phyloP scores from a whole-genome alignment of 2,113 vertebrate genomes.

The Pterophyllum scalare region DNA sequence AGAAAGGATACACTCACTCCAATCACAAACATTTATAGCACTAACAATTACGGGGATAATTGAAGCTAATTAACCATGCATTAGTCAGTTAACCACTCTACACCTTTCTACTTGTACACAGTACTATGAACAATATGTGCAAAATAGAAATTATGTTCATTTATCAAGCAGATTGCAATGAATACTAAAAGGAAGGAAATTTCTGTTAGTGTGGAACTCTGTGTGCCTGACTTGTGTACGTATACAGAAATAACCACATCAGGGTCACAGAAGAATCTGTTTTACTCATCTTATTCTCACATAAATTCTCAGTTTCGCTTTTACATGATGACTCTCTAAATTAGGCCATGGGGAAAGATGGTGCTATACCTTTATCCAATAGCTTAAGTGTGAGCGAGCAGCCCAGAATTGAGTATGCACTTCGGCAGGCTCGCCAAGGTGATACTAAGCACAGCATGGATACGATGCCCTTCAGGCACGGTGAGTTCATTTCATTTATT shows the following conservation, averaged over 20 bases:
- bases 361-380: slow-evolving; percentile 81
- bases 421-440: slow-evolving; percentile 48
- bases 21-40: neutral
- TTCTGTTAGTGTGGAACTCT: neutral
- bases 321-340: neutral
- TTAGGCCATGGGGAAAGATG: slow-evolving; percentile 71
- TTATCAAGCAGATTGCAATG: neutral
- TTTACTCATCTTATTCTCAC: neutral
- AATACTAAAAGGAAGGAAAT: neutral
- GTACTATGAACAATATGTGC: neutral
- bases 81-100: neutral
- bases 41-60: neutral
- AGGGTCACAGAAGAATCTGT: neutral
- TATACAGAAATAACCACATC: neutral
- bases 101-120: neutral
- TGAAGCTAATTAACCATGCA: neutral
- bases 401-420: slow-evolving; percentile 78
- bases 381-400: slow-evolving; percentile 82
- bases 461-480: slow-evolving; percentile 74
- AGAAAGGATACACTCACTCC: neutral
- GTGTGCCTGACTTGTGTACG: neutral
- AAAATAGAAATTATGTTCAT: neutral
- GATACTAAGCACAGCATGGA: slow-evolving; percentile 55
- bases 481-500: slow-evolving; percentile 59
- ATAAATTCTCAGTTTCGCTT: neutral